Base-by-base conservation (phyloP, 2,888 invertebrate species). In the Orchesella flavescens region DNA sequence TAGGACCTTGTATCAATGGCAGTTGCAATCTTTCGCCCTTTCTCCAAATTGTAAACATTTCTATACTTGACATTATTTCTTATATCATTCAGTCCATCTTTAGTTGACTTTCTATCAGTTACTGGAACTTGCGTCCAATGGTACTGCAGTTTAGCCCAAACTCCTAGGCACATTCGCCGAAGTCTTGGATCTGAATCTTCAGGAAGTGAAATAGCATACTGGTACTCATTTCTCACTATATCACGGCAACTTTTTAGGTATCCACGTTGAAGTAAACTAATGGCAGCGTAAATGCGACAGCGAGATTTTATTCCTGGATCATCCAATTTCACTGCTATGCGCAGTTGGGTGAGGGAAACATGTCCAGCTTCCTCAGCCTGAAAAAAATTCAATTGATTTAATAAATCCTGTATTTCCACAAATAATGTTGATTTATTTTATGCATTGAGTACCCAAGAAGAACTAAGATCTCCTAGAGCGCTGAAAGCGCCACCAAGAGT, bases 401-500 rank as follows among this genome's bases (percentile, higher is more conserved):
- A n/a, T n/a, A n/a, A n/a, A n/a, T n/a, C n/a, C n/a, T n/a, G n/a
- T n/a, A n/a, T n/a, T n/a, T n/a, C n/a, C n/a, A n/a, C n/a, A n/a
- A n/a, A n/a, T n/a, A n/a, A n/a, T n/a, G n/a, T n/a, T n/a, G n/a
- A n/a, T n/a, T n/a, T n/a, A n/a, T n/a, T n/a, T n/a, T n/a, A n/a
- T n/a, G n/a, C n/a, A n/a, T n/a, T n/a, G n/a, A n/a, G n/a, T 92
- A 95, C 95, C 91, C 94, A 96, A 89, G 93, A 91, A 74, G 92
- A 91, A 90, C 94, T 95, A 89, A 95, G 94, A 89, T 98, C 98
- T 1, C 98, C 99, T 75, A 99, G 92, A 0, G 98, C 96, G 1
- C 98, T 98, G 90, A 96, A 98, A 0, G 97, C 98, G 66, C 98
- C 98, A 1, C 98, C 99, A 17, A 99, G 92, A 0, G 99, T 98